Percentiles rank a stretch among this genome's conserved stretches.
Evolutionary conservation across 2,888 invertebrate species (phyloP).

Genomic region (Horisme vitalbata): DNA sequence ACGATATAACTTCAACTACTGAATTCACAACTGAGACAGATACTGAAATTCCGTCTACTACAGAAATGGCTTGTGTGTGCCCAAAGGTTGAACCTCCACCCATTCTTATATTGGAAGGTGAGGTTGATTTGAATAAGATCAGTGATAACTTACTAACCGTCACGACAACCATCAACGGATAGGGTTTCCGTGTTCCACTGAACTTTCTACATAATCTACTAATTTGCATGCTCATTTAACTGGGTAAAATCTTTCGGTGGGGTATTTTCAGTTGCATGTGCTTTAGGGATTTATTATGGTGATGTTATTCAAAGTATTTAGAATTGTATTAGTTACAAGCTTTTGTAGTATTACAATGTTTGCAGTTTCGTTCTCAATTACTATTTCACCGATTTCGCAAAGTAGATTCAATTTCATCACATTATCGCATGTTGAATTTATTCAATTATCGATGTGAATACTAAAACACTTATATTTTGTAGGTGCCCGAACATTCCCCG

Average conservation of each 20-base stretch:
- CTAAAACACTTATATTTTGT: slow-evolving; percentile 45
- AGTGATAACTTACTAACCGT: slow-evolving; percentile 72
- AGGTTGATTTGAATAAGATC: slow-evolving; percentile 69
- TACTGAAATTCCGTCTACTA: slow-evolving; percentile 43
- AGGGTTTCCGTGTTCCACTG: slow-evolving; percentile 45
- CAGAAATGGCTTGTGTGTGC: slow-evolving; percentile 60
- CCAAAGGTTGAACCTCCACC: slow-evolving; percentile 82
- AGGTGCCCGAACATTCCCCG: slow-evolving; percentile 95
- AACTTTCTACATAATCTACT: slow-evolving; percentile 55
- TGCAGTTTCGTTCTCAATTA: slow-evolving; percentile 5
- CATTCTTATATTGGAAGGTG: slow-evolving; percentile 94
- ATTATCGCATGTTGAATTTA: slow-evolving; percentile 56
- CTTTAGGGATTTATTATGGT: slow-evolving; percentile 35
- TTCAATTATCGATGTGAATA: slow-evolving; percentile 18
- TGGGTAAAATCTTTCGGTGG: slow-evolving; percentile 34
- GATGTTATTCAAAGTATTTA: slow-evolving; percentile 27
- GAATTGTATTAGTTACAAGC: slow-evolving; percentile 12
- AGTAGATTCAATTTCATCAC: slow-evolving; percentile 48
- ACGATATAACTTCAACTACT: slow-evolving; percentile 40
- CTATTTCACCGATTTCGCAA: slow-evolving; percentile 15
- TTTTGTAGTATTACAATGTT: slow-evolving; percentile 9
- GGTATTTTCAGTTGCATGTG: slow-evolving; percentile 50
- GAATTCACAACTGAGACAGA: slow-evolving; percentile 51
- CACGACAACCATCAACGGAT: slow-evolving; percentile 57
- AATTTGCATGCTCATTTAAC: slow-evolving; percentile 56